phyloP scores from a whole-genome alignment of 2,797 vertebrate genomes.

The Geotrypetes seraphini region DNA sequence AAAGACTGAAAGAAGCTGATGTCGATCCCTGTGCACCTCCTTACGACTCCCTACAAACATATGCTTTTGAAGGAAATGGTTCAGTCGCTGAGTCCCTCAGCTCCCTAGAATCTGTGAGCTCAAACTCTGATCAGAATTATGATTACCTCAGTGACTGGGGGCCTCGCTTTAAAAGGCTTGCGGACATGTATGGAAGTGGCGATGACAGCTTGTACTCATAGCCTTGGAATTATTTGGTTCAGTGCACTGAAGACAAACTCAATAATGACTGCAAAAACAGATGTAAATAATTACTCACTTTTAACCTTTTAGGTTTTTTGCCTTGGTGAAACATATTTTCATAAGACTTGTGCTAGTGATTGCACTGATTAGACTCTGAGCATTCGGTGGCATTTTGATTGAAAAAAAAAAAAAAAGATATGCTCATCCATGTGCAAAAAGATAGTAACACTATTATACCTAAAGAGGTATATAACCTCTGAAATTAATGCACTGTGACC shows the following conservation, averaged over 20 bases:
- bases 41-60: conserved; percentile 91
- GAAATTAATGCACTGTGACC: conserved; percentile 2
- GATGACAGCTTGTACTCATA: conserved; percentile 73
- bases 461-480: conserved; percentile 29
- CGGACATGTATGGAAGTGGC: conserved; percentile 86
- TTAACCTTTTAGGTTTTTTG: conserved; percentile 35
- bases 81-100: conserved; percentile 88
- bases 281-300: conserved; percentile 55
- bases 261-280: conserved; percentile 26
- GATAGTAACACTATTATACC: conserved; percentile 49
- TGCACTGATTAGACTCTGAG: conserved; percentile 40
- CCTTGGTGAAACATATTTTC: conserved; percentile 45
- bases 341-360: conserved; percentile 43
- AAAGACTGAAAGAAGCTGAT: conserved; percentile 84
- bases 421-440: conserved; percentile 41
- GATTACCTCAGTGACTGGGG: conserved; percentile 96
- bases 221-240: conserved; percentile 44
- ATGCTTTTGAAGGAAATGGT: conserved; percentile 85
- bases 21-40: conserved; percentile 82
- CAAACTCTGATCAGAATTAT: conserved; percentile 93
- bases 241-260: conserved; percentile 42
- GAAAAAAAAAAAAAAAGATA: conserved; percentile 35
- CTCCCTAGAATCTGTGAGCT: conserved; percentile 85
- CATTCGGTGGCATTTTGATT: conserved; percentile 39
- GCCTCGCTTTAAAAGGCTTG: conserved; percentile 88